Percentiles rank a stretch among this genome's conserved stretches.
phyloP scores from a whole-genome alignment of 2,797 vertebrate genomes.

The Zalophus californianus region DNA sequence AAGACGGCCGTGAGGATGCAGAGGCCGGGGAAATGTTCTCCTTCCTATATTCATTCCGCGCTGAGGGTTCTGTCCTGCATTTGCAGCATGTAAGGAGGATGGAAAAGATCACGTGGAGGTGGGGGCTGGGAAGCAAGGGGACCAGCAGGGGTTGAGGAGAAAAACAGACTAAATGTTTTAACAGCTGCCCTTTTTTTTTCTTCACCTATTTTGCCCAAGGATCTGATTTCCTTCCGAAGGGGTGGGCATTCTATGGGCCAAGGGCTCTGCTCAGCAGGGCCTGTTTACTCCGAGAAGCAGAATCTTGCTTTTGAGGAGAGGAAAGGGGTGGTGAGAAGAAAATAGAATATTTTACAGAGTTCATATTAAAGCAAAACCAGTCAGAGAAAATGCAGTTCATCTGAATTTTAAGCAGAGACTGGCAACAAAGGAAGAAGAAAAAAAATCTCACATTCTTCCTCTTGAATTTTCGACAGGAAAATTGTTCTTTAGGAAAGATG shows the following conservation, averaged over 20 bases:
- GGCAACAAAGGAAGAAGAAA: conserved; percentile 38
- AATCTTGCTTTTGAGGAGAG: conserved; percentile 70
- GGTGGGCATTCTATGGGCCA: conserved; percentile 85
- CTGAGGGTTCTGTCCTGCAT: conserved; percentile 45
- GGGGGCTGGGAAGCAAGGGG: conserved; percentile 63
- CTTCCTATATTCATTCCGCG: background rate
- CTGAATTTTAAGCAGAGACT: conserved; percentile 61
- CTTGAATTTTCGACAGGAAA: conserved; percentile 65
- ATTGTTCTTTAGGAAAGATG: conserved; percentile 76
- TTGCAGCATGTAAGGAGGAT: conserved; percentile 63
- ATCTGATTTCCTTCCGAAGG: conserved; percentile 89
- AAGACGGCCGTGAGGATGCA: background rate
- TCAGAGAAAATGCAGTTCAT: conserved; percentile 71
- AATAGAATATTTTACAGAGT: conserved; percentile 67
- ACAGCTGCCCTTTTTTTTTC: conserved; percentile 89
- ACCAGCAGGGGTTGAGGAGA: conserved; percentile 66
- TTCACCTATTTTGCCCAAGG: conserved; percentile 87
- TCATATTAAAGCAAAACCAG: conserved; percentile 69
- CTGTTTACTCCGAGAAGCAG: conserved; percentile 85
- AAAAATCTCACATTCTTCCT: background rate
- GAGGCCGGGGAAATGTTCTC: conserved; percentile 53
- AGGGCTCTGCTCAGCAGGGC: conserved; percentile 82
- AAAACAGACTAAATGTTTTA: conserved; percentile 89
- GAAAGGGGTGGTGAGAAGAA: background rate
- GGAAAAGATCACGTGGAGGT: conserved; percentile 62